phyloP scores from a whole-genome alignment of 1,140 invertebrate species.

The Sycobia sp. region DNA sequence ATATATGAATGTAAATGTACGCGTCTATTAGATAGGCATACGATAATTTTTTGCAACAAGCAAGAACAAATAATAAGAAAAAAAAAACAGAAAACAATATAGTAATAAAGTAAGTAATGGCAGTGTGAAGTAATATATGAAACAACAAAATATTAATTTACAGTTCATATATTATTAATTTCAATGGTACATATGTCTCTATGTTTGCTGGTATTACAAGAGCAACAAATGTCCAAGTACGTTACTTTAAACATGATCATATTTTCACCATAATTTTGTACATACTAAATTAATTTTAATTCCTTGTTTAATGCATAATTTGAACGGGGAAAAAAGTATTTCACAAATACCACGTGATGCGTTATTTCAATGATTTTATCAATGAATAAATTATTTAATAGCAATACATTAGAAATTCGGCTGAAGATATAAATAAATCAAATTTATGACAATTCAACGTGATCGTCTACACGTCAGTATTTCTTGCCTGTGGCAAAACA shows the following conservation, averaged over 20 bases:
- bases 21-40: constrained; percentile 45
- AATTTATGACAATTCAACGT: too few species aligned
- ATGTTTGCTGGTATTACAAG: constrained; percentile 10
- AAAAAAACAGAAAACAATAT: neutral
- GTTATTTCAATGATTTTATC: too few species aligned
- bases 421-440: too few species aligned
- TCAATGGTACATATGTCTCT: constrained; percentile 48
- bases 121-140: constrained; percentile 17
- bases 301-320: neutral
- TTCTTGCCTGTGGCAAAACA: too few species aligned
- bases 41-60: constrained; percentile 31
- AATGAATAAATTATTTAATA: too few species aligned
- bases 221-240: constrained; percentile 4
- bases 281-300: too few species aligned
- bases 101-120: constrained; percentile 37
- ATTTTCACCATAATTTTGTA: too few species aligned
- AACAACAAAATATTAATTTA: constrained; percentile 47
- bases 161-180: constrained; percentile 50
- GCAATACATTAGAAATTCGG: too few species aligned
- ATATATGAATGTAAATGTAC: constrained; percentile 34
- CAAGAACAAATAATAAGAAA: neutral
- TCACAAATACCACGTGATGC: too few species aligned
- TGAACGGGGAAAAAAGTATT: neutral
- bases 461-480: too few species aligned
- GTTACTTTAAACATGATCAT: neutral